Percentiles rank a stretch among this genome's conserved stretches.
phyloP scores from a whole-genome alignment of 2,797 vertebrate genomes.

The Etheostoma nigrum region DNA sequence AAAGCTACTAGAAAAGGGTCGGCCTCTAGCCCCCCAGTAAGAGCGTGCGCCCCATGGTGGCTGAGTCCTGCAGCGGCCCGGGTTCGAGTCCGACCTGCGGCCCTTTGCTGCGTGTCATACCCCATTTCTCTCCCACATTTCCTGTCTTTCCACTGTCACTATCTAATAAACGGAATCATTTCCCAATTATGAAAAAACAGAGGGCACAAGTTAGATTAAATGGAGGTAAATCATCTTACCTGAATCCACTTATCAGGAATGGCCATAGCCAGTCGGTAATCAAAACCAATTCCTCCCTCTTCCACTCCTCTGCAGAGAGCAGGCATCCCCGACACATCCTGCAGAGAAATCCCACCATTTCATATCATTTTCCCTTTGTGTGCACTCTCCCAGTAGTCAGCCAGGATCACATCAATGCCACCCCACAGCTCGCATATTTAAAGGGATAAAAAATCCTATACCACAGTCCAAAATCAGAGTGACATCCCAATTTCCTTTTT shows the following conservation, averaged over 20 bases:
- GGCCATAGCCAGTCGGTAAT: slow-evolving; percentile 97
- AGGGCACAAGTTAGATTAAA: background rate
- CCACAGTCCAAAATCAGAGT: slow-evolving; percentile 45
- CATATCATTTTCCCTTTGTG: slow-evolving; percentile 45
- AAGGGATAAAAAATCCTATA: slow-evolving; percentile 29
- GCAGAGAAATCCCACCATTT: slow-evolving; percentile 53
- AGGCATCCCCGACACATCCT: slow-evolving; percentile 99
- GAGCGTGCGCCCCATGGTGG: too few species aligned
- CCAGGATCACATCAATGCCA: slow-evolving; percentile 48
- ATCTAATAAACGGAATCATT: too few species aligned
- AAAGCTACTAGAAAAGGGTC: background rate
- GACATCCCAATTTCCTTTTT: slow-evolving; percentile 61
- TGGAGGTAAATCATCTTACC: slow-evolving; percentile 79
- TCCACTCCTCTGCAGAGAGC: slow-evolving; percentile 90
- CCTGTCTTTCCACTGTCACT: too few species aligned
- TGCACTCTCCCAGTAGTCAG: slow-evolving; percentile 28
- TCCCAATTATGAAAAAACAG: background rate
- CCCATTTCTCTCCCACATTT: too few species aligned
- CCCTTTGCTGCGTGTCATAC: too few species aligned
- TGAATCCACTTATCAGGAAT: slow-evolving; percentile 99
- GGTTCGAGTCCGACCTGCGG: too few species aligned
- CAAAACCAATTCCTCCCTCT: slow-evolving; percentile 95
- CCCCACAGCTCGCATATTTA: slow-evolving; percentile 27
- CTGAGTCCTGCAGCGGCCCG: too few species aligned
- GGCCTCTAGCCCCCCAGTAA: too few species aligned